A percentile compares a stretch with the other conserved stretches of the same genome.
phyloP scores from a whole-genome alignment of 1,140 invertebrate genomes.

The Hydropsyche tenuis region DNA sequence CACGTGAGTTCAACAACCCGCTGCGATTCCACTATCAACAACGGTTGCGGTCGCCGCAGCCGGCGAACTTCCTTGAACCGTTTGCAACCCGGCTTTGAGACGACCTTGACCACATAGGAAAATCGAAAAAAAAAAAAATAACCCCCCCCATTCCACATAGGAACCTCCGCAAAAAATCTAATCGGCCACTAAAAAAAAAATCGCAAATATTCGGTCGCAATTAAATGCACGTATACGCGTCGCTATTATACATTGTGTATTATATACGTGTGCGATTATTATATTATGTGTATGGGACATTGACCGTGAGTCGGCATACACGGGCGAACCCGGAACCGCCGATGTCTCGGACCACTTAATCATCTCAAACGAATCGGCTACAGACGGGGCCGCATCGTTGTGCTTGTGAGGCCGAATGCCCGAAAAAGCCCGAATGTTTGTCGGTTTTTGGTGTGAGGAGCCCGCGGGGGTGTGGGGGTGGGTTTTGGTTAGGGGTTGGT shows the following conservation, averaged over 20 bases:
- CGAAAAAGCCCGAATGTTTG: no score
- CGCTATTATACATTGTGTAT: neutral
- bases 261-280: neutral
- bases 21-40: slow-evolving; percentile 24
- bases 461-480: no score
- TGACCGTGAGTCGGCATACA: slow-evolving; percentile 5
- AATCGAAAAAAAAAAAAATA: neutral
- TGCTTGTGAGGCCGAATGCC: no score
- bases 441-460: no score
- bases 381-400: no score
- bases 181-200: neutral
- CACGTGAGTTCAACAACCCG: slow-evolving; percentile 27
- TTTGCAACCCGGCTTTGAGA: neutral
- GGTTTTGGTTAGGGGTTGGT: no score
- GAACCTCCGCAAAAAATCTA: neutral
- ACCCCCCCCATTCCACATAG: neutral
- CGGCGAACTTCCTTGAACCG: slow-evolving; percentile 21
- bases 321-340: slow-evolving; percentile 22
- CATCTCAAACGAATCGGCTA: slow-evolving; percentile 21
- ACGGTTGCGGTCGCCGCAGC: slow-evolving; percentile 2
- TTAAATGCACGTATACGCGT: neutral
- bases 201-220: neutral
- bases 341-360: slow-evolving; percentile 25
- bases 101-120: slow-evolving; percentile 10
- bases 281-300: slow-evolving; percentile 12